Percentiles rank a stretch among this genome's conserved stretches.
Evolutionary conservation across 2,888 invertebrate genomes (phyloP).

Genomic region (Thecophora atra): DNA sequence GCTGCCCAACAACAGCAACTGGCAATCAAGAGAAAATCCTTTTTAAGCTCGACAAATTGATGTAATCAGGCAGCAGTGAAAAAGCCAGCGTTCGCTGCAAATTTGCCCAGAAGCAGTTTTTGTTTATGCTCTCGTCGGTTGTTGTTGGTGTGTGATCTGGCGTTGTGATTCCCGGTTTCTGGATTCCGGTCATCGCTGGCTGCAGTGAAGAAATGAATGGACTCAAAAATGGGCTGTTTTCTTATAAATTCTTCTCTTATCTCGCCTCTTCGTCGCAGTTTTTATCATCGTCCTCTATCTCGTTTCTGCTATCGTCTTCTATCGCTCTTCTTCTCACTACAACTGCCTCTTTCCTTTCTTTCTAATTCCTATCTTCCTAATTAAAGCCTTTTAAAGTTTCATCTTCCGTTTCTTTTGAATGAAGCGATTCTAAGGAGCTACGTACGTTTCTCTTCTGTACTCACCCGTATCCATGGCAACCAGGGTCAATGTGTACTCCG

Average conservation of each 20-base stretch:
- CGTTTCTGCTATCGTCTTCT: neutral
- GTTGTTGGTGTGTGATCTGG: slow-evolving; percentile 3
- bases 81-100: slow-evolving; percentile 21
- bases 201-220: neutral
- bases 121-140: slow-evolving; percentile 17
- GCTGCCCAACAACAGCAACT: slow-evolving; percentile 8
- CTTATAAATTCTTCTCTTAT: neutral
- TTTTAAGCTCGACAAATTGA: slow-evolving; percentile 38
- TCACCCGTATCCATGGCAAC: slow-evolving; percentile 95
- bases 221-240: neutral
- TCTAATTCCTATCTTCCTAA: neutral
- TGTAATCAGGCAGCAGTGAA: slow-evolving; percentile 40
- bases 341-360: neutral
- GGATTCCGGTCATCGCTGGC: too few relatives aligned
- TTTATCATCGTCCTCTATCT: neutral
- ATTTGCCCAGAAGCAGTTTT: slow-evolving; percentile 44
- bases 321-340: neutral
- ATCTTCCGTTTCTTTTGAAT: neutral
- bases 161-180: neutral
- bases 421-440: too few relatives aligned
- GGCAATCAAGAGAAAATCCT: slow-evolving; percentile 23
- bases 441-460: slow-evolving; percentile 59
- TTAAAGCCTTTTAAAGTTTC: neutral
- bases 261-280: neutral
- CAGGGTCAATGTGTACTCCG: slow-evolving; percentile 84